Conservation (phyloP, 2,888 invertebrate species). For the Andrena minutula region DNA sequence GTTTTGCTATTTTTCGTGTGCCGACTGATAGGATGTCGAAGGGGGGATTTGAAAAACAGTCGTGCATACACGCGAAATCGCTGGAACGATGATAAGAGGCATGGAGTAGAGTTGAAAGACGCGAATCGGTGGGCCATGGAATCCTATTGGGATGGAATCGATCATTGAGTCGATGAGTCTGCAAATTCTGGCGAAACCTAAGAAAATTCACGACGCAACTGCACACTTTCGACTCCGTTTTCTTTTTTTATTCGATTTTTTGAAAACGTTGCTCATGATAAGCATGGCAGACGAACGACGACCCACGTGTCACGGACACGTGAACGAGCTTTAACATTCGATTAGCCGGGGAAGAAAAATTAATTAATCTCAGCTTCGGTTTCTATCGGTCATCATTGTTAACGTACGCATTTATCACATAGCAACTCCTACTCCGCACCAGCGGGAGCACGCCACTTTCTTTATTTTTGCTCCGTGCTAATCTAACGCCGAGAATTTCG, state of each 20-base stretch:
- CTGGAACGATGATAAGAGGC: conserved; percentile 1
- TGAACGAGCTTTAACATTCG: conserved; percentile 22
- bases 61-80: background rate
- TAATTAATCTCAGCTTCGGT: conserved; percentile 22
- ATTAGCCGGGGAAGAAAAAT: background rate
- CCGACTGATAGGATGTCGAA: background rate
- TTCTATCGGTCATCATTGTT: background rate
- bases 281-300: background rate
- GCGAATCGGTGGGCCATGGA: too few relatives aligned
- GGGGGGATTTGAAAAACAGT: conserved; percentile 30
- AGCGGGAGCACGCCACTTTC: conserved; percentile 42
- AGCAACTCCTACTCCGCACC: conserved; percentile 32
- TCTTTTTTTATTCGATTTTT: background rate
- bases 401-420: background rate
- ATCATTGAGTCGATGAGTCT: background rate
- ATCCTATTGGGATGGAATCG: background rate
- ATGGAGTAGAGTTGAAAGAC: background rate
- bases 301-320: background rate
- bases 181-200: background rate
- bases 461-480: conserved; percentile 29
- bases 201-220: too few relatives aligned
- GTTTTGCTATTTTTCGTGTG: background rate
- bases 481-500: conserved; percentile 52
- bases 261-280: background rate
- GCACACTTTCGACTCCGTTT: too few relatives aligned